Evolutionary conservation across 2,113 vertebrate genomes (phyloP), one percentile per base, ranked within the genome.

Genomic region (Rousettus leschenaultii): DNA sequence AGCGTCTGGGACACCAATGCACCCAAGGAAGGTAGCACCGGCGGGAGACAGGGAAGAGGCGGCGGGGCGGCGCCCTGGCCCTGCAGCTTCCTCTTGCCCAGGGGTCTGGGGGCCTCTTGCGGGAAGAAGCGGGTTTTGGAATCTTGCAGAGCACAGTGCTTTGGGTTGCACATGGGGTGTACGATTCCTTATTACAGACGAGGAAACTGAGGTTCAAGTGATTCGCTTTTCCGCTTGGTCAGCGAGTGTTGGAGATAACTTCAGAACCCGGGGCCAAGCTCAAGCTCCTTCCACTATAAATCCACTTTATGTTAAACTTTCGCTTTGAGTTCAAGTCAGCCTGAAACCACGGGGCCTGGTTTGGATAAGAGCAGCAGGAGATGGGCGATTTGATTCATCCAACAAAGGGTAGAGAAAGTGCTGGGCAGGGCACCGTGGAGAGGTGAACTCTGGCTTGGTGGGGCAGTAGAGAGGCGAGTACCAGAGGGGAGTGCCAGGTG

Each of bases 1-100:
- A 99, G 99, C 0, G 99, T 99, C 43, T 99, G 99, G 99, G 99
- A 99, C 92, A 98, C 97, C 2, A 96, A 99, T 0, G 99, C 99
- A 10, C 99, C 99, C 3, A 99, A 98, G 93, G 99, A 99, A 99
- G 99, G 99, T 99, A 99, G 6, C 24, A 13, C 1, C 0, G 89
- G 26, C 0, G 26, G 61, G 73, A 11, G 2, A 26, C 6, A 0
- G 2, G 22, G 65, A 16, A 35, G 43, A 21, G 53, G 45, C 0
- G 51, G 66, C 0, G 10, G 26, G 68, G 18, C 6, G 16, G 57
- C 38, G 71, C 6, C 38, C 33, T 12, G 24, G 33, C 14, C 15
- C 16, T 11, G 24, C 48, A 7, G 26, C 40, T 21, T 24, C 65
- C 0, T 5, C 28, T 9, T 6, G 1, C 24, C 57, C 21, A 8